These are phyloP conservation scores for Drosophila auraria DNA, from an alignment of 1,140 invertebrate genomes.

Conservation along the genomic window DNA sequence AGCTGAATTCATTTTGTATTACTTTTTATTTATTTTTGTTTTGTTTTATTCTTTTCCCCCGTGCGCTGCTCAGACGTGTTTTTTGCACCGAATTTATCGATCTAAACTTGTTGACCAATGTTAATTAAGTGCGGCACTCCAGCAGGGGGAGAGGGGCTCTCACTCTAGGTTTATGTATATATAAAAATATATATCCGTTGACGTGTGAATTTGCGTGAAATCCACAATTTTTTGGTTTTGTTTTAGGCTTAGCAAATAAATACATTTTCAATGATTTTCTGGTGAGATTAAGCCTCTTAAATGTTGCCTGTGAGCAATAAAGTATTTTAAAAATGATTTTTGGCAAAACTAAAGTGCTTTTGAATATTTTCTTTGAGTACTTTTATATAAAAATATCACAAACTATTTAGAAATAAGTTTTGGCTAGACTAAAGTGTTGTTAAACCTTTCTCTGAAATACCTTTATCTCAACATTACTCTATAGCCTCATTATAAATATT, in stretches of 20 bases:
- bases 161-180: background rate
- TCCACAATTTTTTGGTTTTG: conserved; percentile 21
- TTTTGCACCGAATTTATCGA: conserved; percentile 65
- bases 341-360: too few species aligned
- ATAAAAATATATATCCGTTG: conserved; percentile 7
- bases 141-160: background rate
- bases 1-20: conserved; percentile 43
- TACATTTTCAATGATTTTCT: conserved; percentile 29
- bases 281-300: background rate
- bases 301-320: background rate
- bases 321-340: background rate
- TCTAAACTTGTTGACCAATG: conserved; percentile 54
- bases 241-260: conserved; percentile 10
- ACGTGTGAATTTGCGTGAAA: conserved; percentile 38
- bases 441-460: too few species aligned
- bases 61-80: conserved; percentile 26
- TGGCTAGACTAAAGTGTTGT: too few species aligned
- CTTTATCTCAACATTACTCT: too few species aligned
- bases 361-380: too few species aligned
- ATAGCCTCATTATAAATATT: too few species aligned
- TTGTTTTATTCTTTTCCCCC: conserved; percentile 26
- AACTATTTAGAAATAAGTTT: too few species aligned
- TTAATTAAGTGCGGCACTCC: conserved; percentile 62
- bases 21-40: conserved; percentile 36
- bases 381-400: too few species aligned